These are phyloP conservation scores for Conger conger DNA, from an alignment of 2,113 vertebrate genomes.

Conservation along the genomic window DNA sequence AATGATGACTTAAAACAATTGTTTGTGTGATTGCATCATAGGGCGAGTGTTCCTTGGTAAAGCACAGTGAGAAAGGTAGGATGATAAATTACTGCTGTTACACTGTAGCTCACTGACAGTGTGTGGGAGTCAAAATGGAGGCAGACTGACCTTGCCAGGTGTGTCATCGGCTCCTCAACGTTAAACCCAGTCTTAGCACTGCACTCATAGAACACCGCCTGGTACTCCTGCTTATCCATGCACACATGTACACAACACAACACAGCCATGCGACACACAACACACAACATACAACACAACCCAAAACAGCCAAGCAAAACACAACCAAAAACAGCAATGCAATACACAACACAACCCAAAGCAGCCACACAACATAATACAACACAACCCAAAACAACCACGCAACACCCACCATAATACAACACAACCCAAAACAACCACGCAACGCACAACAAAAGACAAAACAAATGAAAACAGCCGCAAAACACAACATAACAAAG, in stretches of 20 bases:
- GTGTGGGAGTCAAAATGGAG: neutral
- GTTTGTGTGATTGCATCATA: no score
- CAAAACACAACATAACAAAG: neutral
- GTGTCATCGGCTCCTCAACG: constrained; percentile 70
- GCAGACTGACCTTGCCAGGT: constrained; percentile 69
- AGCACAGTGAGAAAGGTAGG: no score
- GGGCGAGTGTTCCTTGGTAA: no score
- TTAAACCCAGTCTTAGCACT: constrained; percentile 72
- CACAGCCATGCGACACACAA: neutral
- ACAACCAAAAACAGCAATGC: neutral
- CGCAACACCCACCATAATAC: neutral
- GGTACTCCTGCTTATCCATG: constrained; percentile 73
- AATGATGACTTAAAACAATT: no score
- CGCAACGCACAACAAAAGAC: neutral
- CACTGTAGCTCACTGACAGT: neutral
- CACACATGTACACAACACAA: neutral
- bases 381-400: neutral
- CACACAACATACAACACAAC: no score
- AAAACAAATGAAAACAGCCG: neutral
- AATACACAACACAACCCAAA: neutral
- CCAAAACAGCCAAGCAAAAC: neutral
- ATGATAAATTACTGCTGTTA: no score
- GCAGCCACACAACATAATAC: neutral
- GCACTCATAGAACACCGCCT: constrained; percentile 80
- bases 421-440: no score